A percentile compares a stretch with the other conserved stretches of the same genome.
Evolutionary conservation across 35 echinoderm and acorn worm genomes (phyloP).

Genomic region (Amphiura filiformis): DNA sequence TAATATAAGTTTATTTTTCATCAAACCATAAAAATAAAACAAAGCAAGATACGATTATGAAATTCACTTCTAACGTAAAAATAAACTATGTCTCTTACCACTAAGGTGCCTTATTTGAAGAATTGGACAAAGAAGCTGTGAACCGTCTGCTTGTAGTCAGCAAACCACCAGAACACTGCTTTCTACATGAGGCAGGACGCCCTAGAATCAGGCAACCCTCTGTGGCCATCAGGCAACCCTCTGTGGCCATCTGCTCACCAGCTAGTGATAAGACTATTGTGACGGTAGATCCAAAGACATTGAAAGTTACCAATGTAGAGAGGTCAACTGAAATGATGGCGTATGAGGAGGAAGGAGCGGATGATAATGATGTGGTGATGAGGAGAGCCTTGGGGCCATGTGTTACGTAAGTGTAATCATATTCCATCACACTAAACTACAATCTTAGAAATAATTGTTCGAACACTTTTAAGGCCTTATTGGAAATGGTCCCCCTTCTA

Average conservation of each 20-base stretch:
- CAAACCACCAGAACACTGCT: background rate
- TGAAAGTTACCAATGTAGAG: background rate
- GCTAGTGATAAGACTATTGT: background rate
- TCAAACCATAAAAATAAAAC: too few species aligned
- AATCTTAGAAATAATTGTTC: too few species aligned
- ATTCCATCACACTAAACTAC: background rate
- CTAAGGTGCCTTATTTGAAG: slow-evolving; percentile 19
- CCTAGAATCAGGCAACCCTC: background rate
- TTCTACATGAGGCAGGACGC: background rate
- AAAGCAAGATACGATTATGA: too few species aligned
- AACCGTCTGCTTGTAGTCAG: background rate
- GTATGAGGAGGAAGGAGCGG: background rate
- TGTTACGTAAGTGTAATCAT: background rate
- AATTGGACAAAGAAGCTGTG: background rate
- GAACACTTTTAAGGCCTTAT: too few species aligned
- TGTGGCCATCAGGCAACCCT: background rate
- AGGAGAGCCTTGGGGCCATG: background rate
- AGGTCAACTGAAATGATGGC: background rate
- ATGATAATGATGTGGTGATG: background rate
- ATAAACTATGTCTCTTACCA: too few species aligned
- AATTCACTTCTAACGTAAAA: too few species aligned
- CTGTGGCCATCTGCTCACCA: background rate
- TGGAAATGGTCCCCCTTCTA: too few species aligned
- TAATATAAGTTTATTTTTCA: too few species aligned
- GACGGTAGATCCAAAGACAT: background rate